These are phyloP conservation scores for Acleris holmiana DNA, from an alignment of 2,888 invertebrate genomes.

Conservation along the genomic window DNA sequence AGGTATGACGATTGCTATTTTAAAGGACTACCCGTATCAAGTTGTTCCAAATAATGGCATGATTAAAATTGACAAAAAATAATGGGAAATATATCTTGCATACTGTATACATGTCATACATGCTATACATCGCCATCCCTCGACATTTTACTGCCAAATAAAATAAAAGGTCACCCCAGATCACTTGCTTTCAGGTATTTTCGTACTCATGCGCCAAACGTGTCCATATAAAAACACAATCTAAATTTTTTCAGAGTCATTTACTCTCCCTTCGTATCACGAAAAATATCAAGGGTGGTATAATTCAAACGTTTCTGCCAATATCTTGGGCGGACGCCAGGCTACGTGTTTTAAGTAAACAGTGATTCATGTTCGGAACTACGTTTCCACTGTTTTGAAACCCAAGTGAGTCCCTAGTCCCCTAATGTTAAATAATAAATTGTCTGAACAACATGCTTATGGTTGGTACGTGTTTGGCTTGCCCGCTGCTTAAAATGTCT, in stretches of 20 bases:
- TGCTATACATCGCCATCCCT: not conserved
- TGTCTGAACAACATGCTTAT: conserved; percentile 28
- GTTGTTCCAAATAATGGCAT: too few relatives aligned
- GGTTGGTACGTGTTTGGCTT: conserved; percentile 30
- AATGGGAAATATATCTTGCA: too few relatives aligned
- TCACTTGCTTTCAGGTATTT: conserved; percentile 11
- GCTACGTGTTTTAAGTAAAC: conserved; percentile 67
- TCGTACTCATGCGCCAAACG: conserved; percentile 17
- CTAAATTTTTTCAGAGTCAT: conserved; percentile 63
- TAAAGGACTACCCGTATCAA: too few relatives aligned
- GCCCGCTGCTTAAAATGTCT: conserved; percentile 16
- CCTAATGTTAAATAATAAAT: conserved; percentile 36
- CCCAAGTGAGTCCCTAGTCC: conserved; percentile 25
- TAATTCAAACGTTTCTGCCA: conserved; percentile 52
- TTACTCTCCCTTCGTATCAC: conserved; percentile 50
- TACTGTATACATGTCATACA: too few relatives aligned
- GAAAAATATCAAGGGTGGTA: conserved; percentile 52
- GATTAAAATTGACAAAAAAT: too few relatives aligned
- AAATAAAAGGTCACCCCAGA: conserved; percentile 21
- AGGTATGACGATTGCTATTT: not conserved
- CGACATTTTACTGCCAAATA: conserved; percentile 15
- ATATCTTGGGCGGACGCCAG: conserved; percentile 40
- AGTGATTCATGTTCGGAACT: conserved; percentile 46
- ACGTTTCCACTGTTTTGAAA: conserved; percentile 32
- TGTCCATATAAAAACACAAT: conserved; percentile 47